Evolutionary conservation across 2,113 vertebrate genomes (phyloP), one percentile per base, ranked within the genome.

Genomic region (Morone saxatilis): DNA sequence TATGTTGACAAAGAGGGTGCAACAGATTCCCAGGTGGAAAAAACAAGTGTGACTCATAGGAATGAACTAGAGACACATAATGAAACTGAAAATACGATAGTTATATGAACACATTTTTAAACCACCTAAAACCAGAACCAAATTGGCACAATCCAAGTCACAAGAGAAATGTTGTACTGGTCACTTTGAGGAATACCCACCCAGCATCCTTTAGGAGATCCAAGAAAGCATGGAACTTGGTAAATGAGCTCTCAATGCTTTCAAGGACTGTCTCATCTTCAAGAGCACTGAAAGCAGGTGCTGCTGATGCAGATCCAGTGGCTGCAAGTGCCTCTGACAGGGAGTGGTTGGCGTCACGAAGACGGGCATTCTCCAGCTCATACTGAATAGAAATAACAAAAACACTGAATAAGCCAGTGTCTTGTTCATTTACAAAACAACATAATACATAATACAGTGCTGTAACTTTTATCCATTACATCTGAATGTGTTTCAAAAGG

Each of bases 181-280:
- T 6, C 19, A 1, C 17, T 41, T 74, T 57, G 22, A 25, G 36
- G 4, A 51, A 13, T 17, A 88, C 95, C 41, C 93, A 99, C 98
- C 98, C 98, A 71, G 98, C 97, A 86, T 99, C 98, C 92, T 96
- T 97, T 82, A 99, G 96, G 68, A 99, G 97, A 91, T 99, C 98
- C 91, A 99, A 95, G 93, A 99, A 99, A 51, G 97, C 97, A 48
- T 99, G 97, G 82, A 99, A 99, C 93, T 99, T 99, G 74, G 91
- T 95, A 50, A 99, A 99, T 47, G 98, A 98, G 20, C 84, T 96
- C 90, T 99, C 98, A 57, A 99, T 99, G 91, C 97, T 98, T 43
- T 97, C 94, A 20, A 99, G 95, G 77, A 99, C 93, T 3, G 95
- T 92, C 80, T 99, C 98, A 47, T 99, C 97, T 82, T 98, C 97